Evolutionary conservation across 2,113 vertebrate species (phyloP).

Genomic region (Picathartes gymnocephalus): DNA sequence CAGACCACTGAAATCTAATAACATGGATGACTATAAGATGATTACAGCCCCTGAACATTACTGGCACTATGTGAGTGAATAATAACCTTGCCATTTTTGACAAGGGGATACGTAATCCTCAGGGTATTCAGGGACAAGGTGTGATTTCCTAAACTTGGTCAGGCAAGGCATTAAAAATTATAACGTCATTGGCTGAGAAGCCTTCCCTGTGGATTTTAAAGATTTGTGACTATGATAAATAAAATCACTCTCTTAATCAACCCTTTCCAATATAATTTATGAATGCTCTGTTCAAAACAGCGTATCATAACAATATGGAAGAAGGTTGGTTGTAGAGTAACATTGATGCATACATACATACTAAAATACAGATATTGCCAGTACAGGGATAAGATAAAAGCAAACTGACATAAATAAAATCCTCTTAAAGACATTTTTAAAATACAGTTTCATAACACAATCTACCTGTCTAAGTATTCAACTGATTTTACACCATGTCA

Average conservation of each 20-base stretch:
- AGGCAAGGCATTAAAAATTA: background rate
- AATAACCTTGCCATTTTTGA: background rate
- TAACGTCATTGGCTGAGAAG: background rate
- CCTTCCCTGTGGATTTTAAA: background rate
- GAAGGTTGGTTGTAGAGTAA: background rate
- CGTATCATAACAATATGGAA: background rate
- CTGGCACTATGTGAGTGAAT: background rate
- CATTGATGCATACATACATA: background rate
- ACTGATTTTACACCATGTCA: conserved; percentile 31
- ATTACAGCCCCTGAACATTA: background rate
- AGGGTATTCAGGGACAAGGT: background rate
- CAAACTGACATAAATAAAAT: background rate
- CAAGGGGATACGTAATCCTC: background rate
- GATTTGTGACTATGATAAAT: background rate
- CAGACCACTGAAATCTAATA: conserved; percentile 3
- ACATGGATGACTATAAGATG: background rate
- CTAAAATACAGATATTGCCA: background rate
- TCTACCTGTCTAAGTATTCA: background rate
- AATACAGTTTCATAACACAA: background rate
- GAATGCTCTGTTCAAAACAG: background rate
- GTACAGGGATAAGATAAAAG: background rate
- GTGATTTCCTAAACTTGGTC: background rate
- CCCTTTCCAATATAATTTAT: background rate
- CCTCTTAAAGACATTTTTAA: background rate
- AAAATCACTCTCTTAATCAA: background rate